Evolutionary conservation across 2,113 vertebrate genomes (phyloP).

Genomic region (Taxidea taxus): DNA sequence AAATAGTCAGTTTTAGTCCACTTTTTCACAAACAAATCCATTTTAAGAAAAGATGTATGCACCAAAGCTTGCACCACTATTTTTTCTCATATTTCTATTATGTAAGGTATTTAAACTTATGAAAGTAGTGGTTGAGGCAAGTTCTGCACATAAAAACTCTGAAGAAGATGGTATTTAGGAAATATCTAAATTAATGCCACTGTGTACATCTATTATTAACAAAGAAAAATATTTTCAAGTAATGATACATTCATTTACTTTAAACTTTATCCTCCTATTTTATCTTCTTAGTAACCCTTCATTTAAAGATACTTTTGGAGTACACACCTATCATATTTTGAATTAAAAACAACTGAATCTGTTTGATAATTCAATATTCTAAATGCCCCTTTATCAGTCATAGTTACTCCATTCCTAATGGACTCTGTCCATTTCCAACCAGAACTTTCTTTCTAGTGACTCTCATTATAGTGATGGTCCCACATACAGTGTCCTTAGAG

Average conservation of each 20-base stretch:
- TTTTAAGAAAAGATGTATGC: not conserved
- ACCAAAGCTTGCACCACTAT: not conserved
- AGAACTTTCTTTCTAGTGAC: not conserved
- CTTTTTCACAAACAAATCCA: not conserved
- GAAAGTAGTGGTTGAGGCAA: not conserved
- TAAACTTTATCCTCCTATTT: not conserved
- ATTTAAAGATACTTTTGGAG: constrained; percentile 3
- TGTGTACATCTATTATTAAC: not conserved
- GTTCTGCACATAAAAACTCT: not conserved
- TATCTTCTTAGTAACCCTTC: not conserved
- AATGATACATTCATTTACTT: not conserved
- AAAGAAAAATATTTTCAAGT: constrained; percentile 15
- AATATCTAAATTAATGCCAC: not conserved
- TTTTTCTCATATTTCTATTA: not conserved
- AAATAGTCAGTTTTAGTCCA: constrained; percentile 23
- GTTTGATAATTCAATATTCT: not conserved
- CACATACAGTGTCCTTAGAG: not conserved
- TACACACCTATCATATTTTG: not conserved
- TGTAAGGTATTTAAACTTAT: not conserved
- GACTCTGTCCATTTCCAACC: not conserved
- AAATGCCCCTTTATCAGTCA: not conserved
- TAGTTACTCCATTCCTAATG: not conserved
- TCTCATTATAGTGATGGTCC: not conserved
- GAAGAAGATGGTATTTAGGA: not conserved
- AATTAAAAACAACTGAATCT: not conserved